Conservation (phyloP, 2,797 vertebrate species). For the Tokudaia tokunoshimensis region DNA sequence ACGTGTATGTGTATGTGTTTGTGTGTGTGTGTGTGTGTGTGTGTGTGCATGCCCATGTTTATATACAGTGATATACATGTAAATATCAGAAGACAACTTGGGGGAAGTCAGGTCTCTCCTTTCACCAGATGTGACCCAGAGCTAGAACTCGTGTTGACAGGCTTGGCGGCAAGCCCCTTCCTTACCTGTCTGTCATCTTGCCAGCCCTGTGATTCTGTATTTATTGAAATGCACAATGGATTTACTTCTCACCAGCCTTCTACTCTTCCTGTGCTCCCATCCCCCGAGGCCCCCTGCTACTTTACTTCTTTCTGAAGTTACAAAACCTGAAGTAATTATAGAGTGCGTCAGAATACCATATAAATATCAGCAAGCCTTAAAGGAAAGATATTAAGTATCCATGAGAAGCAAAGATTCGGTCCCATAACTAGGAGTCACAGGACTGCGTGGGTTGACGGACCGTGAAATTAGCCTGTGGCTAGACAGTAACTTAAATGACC, state of each 20-base stretch:
- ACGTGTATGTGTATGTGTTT: too few species aligned
- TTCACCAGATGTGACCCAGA: too few species aligned
- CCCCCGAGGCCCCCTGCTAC: neutral
- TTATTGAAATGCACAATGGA: neutral
- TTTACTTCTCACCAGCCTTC: neutral
- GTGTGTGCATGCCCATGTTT: too few species aligned
- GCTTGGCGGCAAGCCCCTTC: neutral
- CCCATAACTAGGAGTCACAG: neutral
- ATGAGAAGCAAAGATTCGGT: neutral
- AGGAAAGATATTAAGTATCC: neutral
- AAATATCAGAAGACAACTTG: neutral
- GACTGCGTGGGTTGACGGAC: neutral
- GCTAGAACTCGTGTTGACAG: neutral
- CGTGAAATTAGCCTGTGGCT: neutral
- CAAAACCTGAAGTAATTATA: neutral
- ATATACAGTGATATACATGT: neutral
- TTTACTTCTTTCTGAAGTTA: conserved; percentile 29
- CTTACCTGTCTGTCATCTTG: neutral
- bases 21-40: neutral
- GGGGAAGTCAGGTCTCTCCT: neutral
- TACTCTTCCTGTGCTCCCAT: neutral
- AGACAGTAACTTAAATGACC: neutral
- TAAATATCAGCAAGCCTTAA: neutral
- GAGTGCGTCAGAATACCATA: neutral
- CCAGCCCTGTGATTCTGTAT: neutral